These are phyloP conservation scores for Oceanites oceanicus DNA, from an alignment of 2,113 vertebrate genomes.

Conservation along the genomic window DNA sequence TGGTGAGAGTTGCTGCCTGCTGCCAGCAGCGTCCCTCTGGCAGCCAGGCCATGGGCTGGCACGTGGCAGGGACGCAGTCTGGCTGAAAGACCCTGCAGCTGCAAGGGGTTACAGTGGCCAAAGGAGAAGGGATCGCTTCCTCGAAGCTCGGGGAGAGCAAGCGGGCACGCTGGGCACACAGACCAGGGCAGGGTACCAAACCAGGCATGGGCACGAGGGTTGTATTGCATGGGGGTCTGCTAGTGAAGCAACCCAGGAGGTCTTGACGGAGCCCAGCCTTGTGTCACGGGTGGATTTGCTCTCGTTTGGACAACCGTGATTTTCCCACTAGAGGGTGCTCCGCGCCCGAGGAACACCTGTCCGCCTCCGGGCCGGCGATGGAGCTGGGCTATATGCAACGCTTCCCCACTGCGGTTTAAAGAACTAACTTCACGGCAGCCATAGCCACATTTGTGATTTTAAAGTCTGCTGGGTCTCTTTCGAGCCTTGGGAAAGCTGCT, in stretches of 20 bases:
- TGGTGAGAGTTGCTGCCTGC: background rate
- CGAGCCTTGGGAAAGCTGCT: background rate
- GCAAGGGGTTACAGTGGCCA: fast-evolving
- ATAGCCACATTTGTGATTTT: fast-evolving
- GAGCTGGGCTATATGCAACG: fast-evolving
- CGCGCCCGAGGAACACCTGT: background rate
- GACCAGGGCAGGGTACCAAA: background rate
- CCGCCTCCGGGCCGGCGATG: fast-evolving
- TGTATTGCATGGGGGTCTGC: background rate
- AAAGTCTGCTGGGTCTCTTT: background rate
- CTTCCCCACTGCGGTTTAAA: fast-evolving
- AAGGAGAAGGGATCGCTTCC: too few relatives aligned
- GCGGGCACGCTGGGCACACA: fast-evolving
- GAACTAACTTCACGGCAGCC: fast-evolving
- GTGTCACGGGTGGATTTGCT: fast-evolving
- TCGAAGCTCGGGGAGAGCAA: fast-evolving
- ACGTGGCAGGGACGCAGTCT: fast-evolving
- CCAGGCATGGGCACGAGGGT: fast-evolving
- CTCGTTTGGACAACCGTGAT: fast-evolving
- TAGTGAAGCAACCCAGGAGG: background rate
- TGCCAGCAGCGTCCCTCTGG: background rate
- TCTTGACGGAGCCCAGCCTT: fast-evolving
- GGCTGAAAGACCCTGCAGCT: background rate
- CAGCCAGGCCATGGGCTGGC: background rate
- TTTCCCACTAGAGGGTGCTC: slow-evolving; percentile 54